A percentile compares a stretch with the other conserved stretches of the same genome.
phyloP scores from a whole-genome alignment of 2,888 invertebrate species.

The Eupithecia tripunctaria region DNA sequence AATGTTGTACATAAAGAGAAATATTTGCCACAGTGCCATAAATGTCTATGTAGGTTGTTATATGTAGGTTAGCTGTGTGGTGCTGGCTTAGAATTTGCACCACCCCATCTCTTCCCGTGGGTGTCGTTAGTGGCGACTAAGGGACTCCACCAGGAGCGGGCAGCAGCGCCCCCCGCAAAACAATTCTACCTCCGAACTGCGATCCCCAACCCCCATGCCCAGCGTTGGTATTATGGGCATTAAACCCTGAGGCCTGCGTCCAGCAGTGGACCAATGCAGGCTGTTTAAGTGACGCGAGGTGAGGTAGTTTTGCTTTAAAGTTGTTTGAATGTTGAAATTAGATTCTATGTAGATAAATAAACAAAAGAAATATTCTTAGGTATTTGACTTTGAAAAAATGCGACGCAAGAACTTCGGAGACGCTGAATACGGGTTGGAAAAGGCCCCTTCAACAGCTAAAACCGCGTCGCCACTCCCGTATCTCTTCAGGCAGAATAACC shows the following conservation, averaged over 20 bases:
- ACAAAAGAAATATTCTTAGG: background rate
- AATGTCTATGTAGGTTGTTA: background rate
- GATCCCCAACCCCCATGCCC: too few relatives aligned
- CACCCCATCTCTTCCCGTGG: too few relatives aligned
- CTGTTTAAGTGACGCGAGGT: too few relatives aligned
- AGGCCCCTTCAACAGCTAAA: background rate
- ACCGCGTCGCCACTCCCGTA: background rate
- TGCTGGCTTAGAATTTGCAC: too few relatives aligned
- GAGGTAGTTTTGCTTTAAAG: background rate
- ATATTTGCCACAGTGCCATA: background rate
- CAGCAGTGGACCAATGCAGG: too few relatives aligned
- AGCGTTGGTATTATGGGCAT: too few relatives aligned
- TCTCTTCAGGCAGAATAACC: background rate
- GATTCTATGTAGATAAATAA: background rate
- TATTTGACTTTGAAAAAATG: constrained; percentile 5
- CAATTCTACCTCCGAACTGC: too few relatives aligned
- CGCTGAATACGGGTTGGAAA: background rate
- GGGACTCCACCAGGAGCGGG: too few relatives aligned
- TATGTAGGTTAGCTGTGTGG: too few relatives aligned
- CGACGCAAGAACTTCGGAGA: background rate
- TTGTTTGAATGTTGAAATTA: background rate
- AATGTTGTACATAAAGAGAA: background rate
- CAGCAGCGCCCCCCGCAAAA: too few relatives aligned
- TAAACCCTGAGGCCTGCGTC: too few relatives aligned
- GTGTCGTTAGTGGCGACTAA: too few relatives aligned